Conservation (phyloP, 2,888 invertebrate genomes). For the Pollenia angustigena region DNA sequence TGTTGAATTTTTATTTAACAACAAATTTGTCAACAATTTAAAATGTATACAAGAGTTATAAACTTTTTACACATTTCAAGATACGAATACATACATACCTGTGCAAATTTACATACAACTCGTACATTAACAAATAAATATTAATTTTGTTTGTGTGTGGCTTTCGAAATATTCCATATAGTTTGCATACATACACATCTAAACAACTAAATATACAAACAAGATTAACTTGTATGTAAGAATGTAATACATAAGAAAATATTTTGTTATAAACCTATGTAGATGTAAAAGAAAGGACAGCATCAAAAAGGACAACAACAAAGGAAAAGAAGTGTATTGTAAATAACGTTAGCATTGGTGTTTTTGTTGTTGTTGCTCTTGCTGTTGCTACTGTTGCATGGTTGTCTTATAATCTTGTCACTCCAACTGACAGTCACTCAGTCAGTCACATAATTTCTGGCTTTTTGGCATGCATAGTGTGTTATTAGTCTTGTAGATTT, state of each 20-base stretch:
- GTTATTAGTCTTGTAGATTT: conserved; percentile 72
- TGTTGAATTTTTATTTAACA: background rate
- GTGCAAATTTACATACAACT: background rate
- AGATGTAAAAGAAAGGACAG: conserved; percentile 31
- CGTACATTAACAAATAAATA: conserved; percentile 9
- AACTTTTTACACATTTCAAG: background rate
- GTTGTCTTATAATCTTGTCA: conserved; percentile 72
- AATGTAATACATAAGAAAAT: conserved; percentile 61
- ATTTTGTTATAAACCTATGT: conserved; percentile 53
- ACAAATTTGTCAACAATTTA: conserved; percentile 17
- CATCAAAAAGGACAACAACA: conserved; percentile 29
- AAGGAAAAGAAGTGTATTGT: conserved; percentile 31
- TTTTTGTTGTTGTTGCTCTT: conserved; percentile 30
- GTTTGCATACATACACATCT: background rate
- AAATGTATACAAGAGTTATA: conserved; percentile 1
- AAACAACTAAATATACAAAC: background rate
- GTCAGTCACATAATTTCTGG: conserved; percentile 71
- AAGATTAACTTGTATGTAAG: conserved; percentile 52
- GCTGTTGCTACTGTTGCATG: conserved; percentile 27
- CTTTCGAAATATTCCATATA: background rate
- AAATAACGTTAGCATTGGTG: conserved; percentile 1
- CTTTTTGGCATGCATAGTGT: conserved; percentile 69
- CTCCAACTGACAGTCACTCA: conserved; percentile 68
- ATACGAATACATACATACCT: background rate
- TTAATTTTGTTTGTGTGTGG: conserved; percentile 13